These are phyloP conservation scores for Pimephales promelas DNA, from an alignment of 2,113 vertebrate species.

Conservation along the genomic window DNA sequence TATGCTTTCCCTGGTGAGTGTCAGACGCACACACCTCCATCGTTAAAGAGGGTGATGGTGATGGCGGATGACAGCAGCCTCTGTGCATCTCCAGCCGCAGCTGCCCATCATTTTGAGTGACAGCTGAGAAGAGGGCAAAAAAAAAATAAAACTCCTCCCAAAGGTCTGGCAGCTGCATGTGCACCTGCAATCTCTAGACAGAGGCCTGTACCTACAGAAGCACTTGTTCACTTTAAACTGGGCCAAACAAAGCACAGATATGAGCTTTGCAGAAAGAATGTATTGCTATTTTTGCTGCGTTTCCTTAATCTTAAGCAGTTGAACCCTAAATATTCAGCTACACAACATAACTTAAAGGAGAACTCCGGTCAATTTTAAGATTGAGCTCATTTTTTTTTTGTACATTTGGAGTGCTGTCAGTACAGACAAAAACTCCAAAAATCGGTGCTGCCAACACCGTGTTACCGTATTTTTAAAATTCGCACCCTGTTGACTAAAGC, in stretches of 20 bases:
- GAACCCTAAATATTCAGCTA: not conserved
- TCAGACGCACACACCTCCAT: constrained; percentile 46
- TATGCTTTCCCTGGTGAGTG: constrained; percentile 26
- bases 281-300: not conserved
- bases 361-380: too few relatives aligned
- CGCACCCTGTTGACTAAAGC: too few relatives aligned
- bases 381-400: too few relatives aligned
- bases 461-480: too few relatives aligned
- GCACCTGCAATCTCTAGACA: constrained; percentile 67
- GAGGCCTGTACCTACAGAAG: constrained; percentile 20
- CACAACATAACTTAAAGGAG: not conserved
- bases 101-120: constrained; percentile 76
- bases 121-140: constrained; percentile 52
- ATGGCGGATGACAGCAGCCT: constrained; percentile 59
- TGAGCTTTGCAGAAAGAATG: not conserved
- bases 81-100: constrained; percentile 57
- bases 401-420: too few relatives aligned
- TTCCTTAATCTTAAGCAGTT: not conserved
- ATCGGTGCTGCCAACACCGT: too few relatives aligned
- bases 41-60: constrained; percentile 55
- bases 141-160: constrained; percentile 46
- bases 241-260: not conserved
- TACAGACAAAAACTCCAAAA: too few relatives aligned
- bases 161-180: constrained; percentile 70
- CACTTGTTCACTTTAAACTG: not conserved